phyloP scores from a whole-genome alignment of 2,113 vertebrate genomes.

The Prionailurus viverrinus region DNA sequence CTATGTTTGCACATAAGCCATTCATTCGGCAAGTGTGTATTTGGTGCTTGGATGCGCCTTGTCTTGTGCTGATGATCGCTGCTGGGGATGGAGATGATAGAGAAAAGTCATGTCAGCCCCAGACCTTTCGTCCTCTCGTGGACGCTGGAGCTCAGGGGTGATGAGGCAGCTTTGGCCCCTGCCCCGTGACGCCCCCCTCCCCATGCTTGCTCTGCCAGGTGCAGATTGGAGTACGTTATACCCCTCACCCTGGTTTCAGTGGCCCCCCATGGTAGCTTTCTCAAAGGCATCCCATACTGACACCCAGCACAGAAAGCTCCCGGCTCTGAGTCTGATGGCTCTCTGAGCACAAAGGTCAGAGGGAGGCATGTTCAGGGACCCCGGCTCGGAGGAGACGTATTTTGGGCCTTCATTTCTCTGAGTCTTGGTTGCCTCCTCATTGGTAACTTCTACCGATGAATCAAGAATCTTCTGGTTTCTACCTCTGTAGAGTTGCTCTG shows the following conservation, averaged over 20 bases:
- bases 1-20: too few species aligned
- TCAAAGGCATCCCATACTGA: fast-evolving
- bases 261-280: background rate
- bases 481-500: fast-evolving
- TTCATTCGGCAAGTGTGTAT: fast-evolving
- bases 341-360: background rate
- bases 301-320: background rate
- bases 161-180: background rate
- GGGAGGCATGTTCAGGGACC: background rate
- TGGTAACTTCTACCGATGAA: too few species aligned
- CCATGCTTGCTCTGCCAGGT: background rate
- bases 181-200: background rate
- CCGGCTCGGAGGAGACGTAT: background rate
- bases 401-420: background rate
- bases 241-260: background rate
- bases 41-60: background rate
- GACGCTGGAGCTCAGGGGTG: background rate
- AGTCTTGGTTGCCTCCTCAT: background rate
- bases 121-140: background rate
- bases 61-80: background rate
- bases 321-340: background rate
- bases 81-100: background rate
- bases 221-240: background rate
- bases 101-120: background rate
- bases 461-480: background rate